Evolutionary conservation across 1,140 invertebrate genomes (phyloP), one percentile per base, ranked within the genome.

Genomic region (Ooceraea biroi): DNA sequence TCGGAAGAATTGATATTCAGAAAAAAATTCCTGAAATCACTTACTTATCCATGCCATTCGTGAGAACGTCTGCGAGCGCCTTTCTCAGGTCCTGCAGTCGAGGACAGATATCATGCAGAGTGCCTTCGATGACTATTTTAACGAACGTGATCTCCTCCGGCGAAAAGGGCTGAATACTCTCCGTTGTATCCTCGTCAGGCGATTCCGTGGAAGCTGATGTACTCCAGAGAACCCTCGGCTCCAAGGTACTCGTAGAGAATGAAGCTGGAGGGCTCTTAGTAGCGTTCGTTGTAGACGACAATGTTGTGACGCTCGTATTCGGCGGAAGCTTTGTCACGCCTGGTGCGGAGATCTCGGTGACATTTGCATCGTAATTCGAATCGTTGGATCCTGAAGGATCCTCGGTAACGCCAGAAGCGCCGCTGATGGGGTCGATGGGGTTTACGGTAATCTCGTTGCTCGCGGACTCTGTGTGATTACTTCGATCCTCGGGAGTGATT

Each of bases 71-170:
- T 3, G 91, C 91, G 19, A 94, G 73, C 1, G 83, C 80, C n/a
- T 88, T 71, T 11, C 61, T 91, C 1, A 94, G 46, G 12, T 82
- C 50, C 0, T 83, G 55, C 12, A 93, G 82, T 19, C 90, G 87
- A 12, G 74, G 65, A 36, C 93, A 94, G 12, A 94, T 87, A 0
- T 93, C 91, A 1, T 69, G 30, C 78, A 85, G 76, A 63, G 63
- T 90, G 3, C 91, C 91, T 2, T 94, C 91, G 14, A 94, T 89
- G 25, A 92, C 83, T 25, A 94, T 93, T 41, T 89, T 91, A 10
- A 94, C 92, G 7, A 88, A 61, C 14, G 87, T 90, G 5, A 91
- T 87, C 52, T 91, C 90, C 1, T 91, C 85, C n/a, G 80, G 17
- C 0, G 83, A 57, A 2, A 87, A n/a, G 0, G 76, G 78, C 10